Evolutionary conservation across 2,888 invertebrate species (phyloP), one percentile per base, ranked within the genome.

Genomic region (Helobdella robusta): DNA sequence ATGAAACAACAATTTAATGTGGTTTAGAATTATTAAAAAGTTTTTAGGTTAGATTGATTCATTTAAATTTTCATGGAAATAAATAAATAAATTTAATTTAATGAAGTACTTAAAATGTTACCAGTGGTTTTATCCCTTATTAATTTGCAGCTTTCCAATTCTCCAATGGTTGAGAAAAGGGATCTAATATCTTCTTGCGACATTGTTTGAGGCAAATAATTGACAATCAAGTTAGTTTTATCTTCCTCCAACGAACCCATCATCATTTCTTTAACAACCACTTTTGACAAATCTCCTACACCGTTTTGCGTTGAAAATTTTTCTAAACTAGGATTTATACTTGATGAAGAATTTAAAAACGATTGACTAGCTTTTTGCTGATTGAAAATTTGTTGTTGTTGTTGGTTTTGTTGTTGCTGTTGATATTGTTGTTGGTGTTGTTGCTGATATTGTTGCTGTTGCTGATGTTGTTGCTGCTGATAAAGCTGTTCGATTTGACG

Each of bases 191-290:
- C 97, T 82, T 97, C 97, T 82, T 98, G 97, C 66, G 93, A 93
- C 98, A 98, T 98, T 75, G 91, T 94, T 84, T 98, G 98, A 70
- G 98, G 98, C 82, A 98, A 85, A 83, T 98, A 98, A 84, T 98
- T 98, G 78, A 98, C 95, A 82, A 98, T 98, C 74, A 98, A 86
- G 84, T 98, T 98, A 75, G 97, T 98, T 71, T 76, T 76, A 67
- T 74, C 75, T 62, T 73, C 73, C 46, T 68, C 69, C 61, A 61
- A 46, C 32, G 32, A 30, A n/a, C 28, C 28, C 56, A 56, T 56
- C 56, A 56, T 56, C 25, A 56, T 30, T 32, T 32, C 56, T 30
- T 32, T 28, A 30, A 28, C 56, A 11, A 40, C 44, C 56, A 56
- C 32, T 30, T 32, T 56, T n/a, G 56, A 30, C 15, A 32, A 56